Base-by-base conservation (phyloP, 2,888 invertebrate genomes). In the Euzophera pinguis region DNA sequence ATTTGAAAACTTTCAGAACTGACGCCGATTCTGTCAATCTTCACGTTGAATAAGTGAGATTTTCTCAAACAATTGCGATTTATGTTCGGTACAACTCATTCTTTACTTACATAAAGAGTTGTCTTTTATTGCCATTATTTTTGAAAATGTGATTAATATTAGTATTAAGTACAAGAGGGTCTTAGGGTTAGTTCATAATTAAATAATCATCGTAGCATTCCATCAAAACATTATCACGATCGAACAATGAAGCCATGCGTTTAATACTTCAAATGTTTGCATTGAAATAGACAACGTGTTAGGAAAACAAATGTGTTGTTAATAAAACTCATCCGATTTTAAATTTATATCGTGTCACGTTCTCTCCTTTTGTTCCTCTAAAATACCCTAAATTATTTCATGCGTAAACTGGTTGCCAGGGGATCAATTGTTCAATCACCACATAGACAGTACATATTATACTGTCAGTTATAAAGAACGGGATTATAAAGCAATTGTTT, bases 261-360 rank as follows among this genome's bases (percentile, higher is more conserved):
- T 52, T 43, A 47, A 34, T 29, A 27, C 32, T 29, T 7, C 49
- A 35, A 41, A 49, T 32, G 52, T 49, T 49, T 52, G 49, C 14
- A 37, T 52, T 52, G 16, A 47, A 49, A 41, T 55, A 56, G 59
- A 56, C 53, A 55, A 53, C 51, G 50, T 39, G 42, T 49, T 51
- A 41, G 50, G 47, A 48, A 48, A 48, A 35, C 22, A 48, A 48
- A 48, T 48, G 17, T 35, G 13, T 37, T 17, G 47, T 37, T 53
- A 53, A 54, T 54, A 47, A 59, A 49, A 39, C 51, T 39, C 17
- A 27, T 52, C 43, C 38, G 29, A 54, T 58, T 56, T 57, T 57
- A 57, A 61, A 59, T 62, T 62, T 60, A 55, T 63, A 58, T 63
- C 59, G 41, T 54, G 59, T 67, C 68, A 63, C 63, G 68, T 64